These are phyloP conservation scores for western clawed frog (Xenopus tropicalis) DNA, from an alignment of 2,113 vertebrate genomes.

Conservation along the genomic window DNA sequence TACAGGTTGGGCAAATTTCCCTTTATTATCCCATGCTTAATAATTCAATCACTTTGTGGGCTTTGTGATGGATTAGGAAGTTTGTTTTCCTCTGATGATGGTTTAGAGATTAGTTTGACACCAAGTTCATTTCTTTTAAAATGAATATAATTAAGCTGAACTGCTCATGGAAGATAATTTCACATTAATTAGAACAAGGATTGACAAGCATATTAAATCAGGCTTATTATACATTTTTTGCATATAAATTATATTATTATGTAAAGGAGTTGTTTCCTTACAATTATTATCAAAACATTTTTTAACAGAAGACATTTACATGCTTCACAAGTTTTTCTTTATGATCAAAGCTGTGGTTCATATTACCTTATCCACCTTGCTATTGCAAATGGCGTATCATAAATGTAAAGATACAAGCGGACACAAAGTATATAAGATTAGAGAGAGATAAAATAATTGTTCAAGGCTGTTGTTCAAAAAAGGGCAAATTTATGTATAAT, in stretches of 20 bases:
- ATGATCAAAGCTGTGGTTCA: background rate
- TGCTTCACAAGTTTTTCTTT: background rate
- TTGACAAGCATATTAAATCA: constrained; percentile 52
- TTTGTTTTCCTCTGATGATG: constrained; percentile 38
- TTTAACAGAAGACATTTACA: background rate
- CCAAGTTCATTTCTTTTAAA: constrained; percentile 46
- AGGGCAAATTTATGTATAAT: too few species aligned
- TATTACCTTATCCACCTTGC: too few species aligned
- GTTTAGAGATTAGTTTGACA: constrained; percentile 42
- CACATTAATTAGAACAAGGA: constrained; percentile 55
- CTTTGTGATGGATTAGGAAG: constrained; percentile 38
- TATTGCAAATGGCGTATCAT: background rate
- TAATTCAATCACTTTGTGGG: background rate
- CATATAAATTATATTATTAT: constrained; percentile 52
- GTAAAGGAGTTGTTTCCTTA: constrained; percentile 43
- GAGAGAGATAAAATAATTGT: too few species aligned
- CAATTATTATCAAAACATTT: constrained; percentile 12
- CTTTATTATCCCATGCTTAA: constrained; percentile 4
- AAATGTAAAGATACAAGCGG: background rate
- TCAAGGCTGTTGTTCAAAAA: too few species aligned
- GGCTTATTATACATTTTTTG: constrained; percentile 47
- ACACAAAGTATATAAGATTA: too few species aligned
- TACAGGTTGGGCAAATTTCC: background rate
- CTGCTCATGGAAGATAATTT: constrained; percentile 50
- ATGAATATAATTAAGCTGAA: constrained; percentile 53